phyloP scores from a whole-genome alignment of 2,888 invertebrate species.

The Apamea monoglypha region DNA sequence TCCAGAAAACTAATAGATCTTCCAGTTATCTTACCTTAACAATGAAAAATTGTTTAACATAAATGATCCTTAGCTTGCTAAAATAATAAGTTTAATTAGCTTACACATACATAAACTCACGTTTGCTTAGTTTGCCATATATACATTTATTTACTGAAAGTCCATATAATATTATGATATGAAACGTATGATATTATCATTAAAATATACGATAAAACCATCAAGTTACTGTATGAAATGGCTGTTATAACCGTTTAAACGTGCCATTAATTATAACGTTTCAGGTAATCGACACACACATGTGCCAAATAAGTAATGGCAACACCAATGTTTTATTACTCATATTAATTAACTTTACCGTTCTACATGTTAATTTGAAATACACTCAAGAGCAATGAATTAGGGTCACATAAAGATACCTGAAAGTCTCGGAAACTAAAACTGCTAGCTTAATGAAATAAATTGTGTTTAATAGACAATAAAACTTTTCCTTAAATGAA shows the following conservation, averaged over 20 bases:
- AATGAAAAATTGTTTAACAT: background rate
- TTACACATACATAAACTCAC: background rate
- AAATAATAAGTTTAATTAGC: no score
- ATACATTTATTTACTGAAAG: no score
- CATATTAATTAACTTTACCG: slow-evolving; percentile 15
- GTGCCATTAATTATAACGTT: background rate
- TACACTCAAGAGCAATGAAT: no score
- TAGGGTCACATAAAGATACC: no score
- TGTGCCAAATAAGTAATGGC: slow-evolving; percentile 14
- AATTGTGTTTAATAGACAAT: no score
- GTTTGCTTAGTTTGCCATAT: background rate
- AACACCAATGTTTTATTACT: slow-evolving; percentile 18
- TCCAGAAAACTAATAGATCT: background rate
- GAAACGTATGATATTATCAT: background rate
- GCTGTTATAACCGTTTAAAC: background rate
- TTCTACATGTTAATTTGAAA: slow-evolving; percentile 1
- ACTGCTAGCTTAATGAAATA: no score
- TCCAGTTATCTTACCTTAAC: background rate
- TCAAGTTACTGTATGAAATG: background rate
- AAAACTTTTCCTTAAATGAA: no score
- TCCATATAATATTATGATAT: no score
- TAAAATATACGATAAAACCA: background rate
- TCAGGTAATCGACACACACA: slow-evolving; percentile 13
- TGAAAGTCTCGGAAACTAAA: no score
- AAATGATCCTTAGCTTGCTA: background rate